Percentiles rank a stretch among this genome's conserved stretches.
phyloP scores from a whole-genome alignment of 2,797 vertebrate species.

The Phoebastria nigripes region DNA sequence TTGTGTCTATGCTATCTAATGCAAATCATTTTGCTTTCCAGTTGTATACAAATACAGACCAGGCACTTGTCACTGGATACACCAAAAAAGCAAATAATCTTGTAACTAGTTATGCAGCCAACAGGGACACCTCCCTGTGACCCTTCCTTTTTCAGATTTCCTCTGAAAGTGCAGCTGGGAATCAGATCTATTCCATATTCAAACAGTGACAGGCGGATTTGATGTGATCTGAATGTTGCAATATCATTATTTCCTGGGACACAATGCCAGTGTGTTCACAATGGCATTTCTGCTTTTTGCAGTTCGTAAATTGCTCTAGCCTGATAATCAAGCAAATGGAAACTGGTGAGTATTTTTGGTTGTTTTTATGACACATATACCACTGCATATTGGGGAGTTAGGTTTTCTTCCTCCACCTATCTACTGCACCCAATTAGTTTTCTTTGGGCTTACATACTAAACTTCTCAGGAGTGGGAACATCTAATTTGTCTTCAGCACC shows the following conservation, averaged over 20 bases:
- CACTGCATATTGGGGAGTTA: not conserved
- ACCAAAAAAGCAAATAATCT: not conserved
- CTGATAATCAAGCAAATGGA: not conserved
- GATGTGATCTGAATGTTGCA: not conserved
- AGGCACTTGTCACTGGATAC: not conserved
- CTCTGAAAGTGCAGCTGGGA: constrained; percentile 9
- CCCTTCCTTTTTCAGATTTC: not conserved
- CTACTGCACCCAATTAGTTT: not conserved
- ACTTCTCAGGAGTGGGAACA: not conserved
- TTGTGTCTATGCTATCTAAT: not conserved
- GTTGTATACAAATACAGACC: not conserved
- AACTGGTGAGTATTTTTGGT: not conserved
- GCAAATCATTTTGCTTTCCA: not conserved
- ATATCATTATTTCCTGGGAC: not conserved
- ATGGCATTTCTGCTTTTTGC: not conserved
- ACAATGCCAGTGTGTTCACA: not conserved
- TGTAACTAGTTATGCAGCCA: not conserved
- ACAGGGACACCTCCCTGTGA: not conserved
- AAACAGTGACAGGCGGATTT: not conserved
- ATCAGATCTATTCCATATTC: not conserved
- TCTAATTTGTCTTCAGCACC: not conserved
- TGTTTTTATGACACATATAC: not conserved
- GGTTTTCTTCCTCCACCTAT: not conserved
- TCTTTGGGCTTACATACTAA: not conserved
- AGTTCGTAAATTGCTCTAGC: not conserved